Base-by-base conservation (phyloP, 2,797 vertebrate genomes). In the Sphaeramia orbicularis region DNA sequence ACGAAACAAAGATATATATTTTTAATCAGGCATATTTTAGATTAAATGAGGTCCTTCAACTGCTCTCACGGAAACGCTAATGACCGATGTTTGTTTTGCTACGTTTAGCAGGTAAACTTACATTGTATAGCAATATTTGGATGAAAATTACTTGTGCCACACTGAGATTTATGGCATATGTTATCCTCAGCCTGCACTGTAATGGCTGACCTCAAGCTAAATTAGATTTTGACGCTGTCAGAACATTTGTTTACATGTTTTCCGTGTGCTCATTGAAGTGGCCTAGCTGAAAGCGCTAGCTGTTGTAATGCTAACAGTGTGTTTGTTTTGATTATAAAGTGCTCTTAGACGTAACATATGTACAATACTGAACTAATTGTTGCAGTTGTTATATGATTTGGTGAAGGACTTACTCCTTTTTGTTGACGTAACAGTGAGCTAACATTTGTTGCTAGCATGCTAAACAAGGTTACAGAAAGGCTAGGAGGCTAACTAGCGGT, bases 71-170 rank as follows among this genome's bases (percentile, higher is more conserved):
- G 90, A 89, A 90, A 62, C 66, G 83, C 52, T 58, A 53, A 67
- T 70, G 74, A 76, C 87, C 83, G 88, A 92, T 91, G 91, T 89
- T 91, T 93, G 89, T 91, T 92, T 85, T 91, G 85, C 80, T 86
- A 75, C 67, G 57, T 50, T 56, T 77, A 83, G 78, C 83, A 93
- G 92, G 93, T 93, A 92, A 91, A 67, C 7, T 1, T 32, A 30
- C 3, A 10, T 50, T 79, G 67, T 61, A 42, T 2, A 1, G 0
- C 5, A 3, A 24, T 7, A 30, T 70, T 45, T 16, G 37, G 11
- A 10, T 4, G 1, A 12, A 21, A 24, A 36, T 18, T 0, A 10
- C 0, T 13, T 1, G 4, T 1, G 1, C 0, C 13, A n/a, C 0
- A 1, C 12, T 2, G 0, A 0, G 2, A 10, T 47, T 24, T 7